Evolutionary conservation across 2,888 invertebrate species (phyloP).

Genomic region (Pseudococcus viburni): DNA sequence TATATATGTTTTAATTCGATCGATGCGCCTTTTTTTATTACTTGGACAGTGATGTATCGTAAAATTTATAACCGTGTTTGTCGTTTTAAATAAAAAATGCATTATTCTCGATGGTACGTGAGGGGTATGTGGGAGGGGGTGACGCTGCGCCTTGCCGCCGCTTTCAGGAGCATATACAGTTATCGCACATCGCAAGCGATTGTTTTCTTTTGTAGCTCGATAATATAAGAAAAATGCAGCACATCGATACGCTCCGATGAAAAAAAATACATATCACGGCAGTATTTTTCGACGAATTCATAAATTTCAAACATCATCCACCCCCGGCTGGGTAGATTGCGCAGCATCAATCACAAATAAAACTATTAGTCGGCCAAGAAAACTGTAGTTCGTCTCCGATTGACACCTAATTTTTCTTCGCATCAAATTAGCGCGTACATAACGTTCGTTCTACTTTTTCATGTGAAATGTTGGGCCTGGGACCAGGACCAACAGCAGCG

Average conservation of each 20-base stretch:
- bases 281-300: constrained; percentile 10
- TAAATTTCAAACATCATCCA: constrained; percentile 15
- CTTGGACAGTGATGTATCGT: constrained; percentile 40
- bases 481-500: neutral
- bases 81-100: constrained; percentile 55
- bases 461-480: neutral
- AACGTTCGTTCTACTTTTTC: neutral
- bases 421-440: constrained; percentile 2
- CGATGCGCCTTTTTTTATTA: constrained; percentile 37
- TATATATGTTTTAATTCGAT: constrained; percentile 35
- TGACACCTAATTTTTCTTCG: constrained; percentile 23
- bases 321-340: neutral
- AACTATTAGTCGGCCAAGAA: constrained; percentile 20
- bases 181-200: neutral
- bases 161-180: neutral
- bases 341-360: constrained; percentile 17
- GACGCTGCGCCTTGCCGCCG: neutral
- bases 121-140: too few species aligned
- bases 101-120: constrained; percentile 1
- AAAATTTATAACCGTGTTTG: constrained; percentile 58
- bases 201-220: constrained; percentile 9
- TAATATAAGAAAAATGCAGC: constrained; percentile 2
- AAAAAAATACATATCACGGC: neutral
- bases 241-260: neutral
- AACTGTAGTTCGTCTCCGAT: constrained; percentile 7